Evolutionary conservation across 2,797 vertebrate genomes (phyloP), one percentile per base, ranked within the genome.

Genomic region (Gephyroberyx darwinii): DNA sequence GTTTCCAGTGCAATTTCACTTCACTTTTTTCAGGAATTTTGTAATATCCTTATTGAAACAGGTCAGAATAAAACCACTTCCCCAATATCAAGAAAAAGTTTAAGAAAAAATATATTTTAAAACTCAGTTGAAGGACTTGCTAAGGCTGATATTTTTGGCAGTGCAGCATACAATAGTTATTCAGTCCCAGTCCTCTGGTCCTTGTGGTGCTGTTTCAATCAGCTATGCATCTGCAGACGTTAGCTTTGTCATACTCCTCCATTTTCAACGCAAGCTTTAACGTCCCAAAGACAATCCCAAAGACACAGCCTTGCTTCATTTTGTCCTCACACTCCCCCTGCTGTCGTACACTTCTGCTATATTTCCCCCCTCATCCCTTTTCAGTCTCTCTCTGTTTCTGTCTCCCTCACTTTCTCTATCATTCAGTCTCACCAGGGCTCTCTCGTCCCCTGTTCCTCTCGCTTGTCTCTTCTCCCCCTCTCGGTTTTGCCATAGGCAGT

Each of bases 401-500:
- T 19, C 12, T 55, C 19, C 54, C 50, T 43, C 30, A 10, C 2
- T 45, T 51, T 63, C 22, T 48, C 33, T 65, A 33, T 41, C 60
- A 13, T 14, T 55, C 14, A 59, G 22, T 45, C 51, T 54, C 37
- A 39, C 39, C 19, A 2, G 22, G 5, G 6, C n/a, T 14, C 22
- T 57, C 12, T 59, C 10, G 56, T 52, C 16, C 8, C 26, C 45
- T 31, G 19, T 13, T 37, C 6, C 8, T 52, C 30, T 47, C n/a
- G n/a, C 19, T 9, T 26, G 6, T 12, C 30, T 30, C 54, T 19
- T 16, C 33, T 62, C 47, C 43, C 22, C 51, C n/a, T 33, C 19
- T 48, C 45, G 50, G 43, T 55, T 50, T 26, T 48, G 52, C 60
- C 39, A 43, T 19, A 33, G 65, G 65, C 71, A 26, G 6, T 72